These are phyloP conservation scores for Suricata suricatta DNA, from an alignment of 2,113 vertebrate species.

Conservation along the genomic window DNA sequence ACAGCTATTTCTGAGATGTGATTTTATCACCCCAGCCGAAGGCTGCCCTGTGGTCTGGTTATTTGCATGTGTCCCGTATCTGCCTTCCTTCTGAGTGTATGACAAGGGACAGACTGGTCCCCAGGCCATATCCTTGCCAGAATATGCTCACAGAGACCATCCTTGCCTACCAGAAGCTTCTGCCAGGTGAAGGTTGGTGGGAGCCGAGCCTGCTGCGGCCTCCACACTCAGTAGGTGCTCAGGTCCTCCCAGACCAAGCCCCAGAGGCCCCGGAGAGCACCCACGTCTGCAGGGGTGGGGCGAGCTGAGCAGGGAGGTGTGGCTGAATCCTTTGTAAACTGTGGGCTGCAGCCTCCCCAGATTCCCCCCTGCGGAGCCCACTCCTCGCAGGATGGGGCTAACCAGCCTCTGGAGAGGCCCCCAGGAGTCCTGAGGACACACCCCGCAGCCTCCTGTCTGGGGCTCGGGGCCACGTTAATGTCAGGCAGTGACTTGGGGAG, in stretches of 20 bases:
- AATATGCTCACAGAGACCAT: background rate
- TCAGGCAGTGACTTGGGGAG: too few species aligned
- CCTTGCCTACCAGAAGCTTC: background rate
- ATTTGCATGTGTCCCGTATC: background rate
- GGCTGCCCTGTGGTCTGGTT: background rate
- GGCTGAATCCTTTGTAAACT: too few species aligned
- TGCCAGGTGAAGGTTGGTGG: accelerated
- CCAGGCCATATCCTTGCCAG: background rate
- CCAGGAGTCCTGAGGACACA: background rate
- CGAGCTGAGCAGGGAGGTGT: accelerated
- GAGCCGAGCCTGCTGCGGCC: background rate
- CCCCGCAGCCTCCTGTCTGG: background rate
- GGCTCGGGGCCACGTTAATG: too few species aligned
- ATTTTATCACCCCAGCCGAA: accelerated
- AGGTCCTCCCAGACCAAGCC: background rate
- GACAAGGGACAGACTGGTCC: background rate
- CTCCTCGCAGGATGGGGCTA: too few species aligned
- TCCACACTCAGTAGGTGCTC: background rate
- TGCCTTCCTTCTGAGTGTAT: background rate
- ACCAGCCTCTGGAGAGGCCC: too few species aligned
- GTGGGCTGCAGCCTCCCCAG: background rate
- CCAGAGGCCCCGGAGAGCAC: accelerated
- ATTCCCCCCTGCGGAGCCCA: too few species aligned
- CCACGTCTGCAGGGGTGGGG: background rate
- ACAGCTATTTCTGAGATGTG: background rate